These are phyloP conservation scores for Chelonia mydas DNA, from an alignment of 2,797 vertebrate species.

Conservation along the genomic window DNA sequence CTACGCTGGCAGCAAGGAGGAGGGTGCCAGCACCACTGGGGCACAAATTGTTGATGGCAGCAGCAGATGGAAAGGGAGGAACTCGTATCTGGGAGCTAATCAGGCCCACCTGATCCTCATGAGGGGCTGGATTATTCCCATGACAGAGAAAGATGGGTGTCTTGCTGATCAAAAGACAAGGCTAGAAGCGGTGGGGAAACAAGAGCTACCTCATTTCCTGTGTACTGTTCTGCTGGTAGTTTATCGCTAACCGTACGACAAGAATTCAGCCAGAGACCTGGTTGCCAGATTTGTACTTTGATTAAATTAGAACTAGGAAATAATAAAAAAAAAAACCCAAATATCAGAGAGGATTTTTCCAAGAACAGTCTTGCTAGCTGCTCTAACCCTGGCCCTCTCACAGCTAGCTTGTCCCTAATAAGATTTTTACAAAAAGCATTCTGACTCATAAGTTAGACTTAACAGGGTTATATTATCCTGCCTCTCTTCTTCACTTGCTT, in stretches of 20 bases:
- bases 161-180: background rate
- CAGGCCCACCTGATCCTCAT: background rate
- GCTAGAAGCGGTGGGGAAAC: background rate
- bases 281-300: constrained; percentile 59
- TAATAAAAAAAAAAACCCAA: constrained; percentile 13
- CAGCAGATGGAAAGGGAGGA: background rate
- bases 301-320: constrained; percentile 66
- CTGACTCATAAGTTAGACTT: constrained; percentile 41
- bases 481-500: constrained; percentile 21
- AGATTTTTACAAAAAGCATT: constrained; percentile 12
- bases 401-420: constrained; percentile 11
- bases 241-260: constrained; percentile 54
- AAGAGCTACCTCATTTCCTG: background rate
- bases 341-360: background rate
- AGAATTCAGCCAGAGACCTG: constrained; percentile 63
- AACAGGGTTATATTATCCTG: constrained; percentile 25
- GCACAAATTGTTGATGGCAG: background rate
- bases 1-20: background rate
- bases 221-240: constrained; percentile 23
- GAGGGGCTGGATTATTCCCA: background rate
- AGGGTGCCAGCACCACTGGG: background rate
- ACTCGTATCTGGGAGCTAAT: background rate
- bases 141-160: background rate
- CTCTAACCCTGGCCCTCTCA: constrained; percentile 14
- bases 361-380: constrained; percentile 33